Percentiles rank a stretch among this genome's conserved stretches.
Evolutionary conservation across 2,113 vertebrate genomes (phyloP).

Genomic region (Desmodus rotundus): DNA sequence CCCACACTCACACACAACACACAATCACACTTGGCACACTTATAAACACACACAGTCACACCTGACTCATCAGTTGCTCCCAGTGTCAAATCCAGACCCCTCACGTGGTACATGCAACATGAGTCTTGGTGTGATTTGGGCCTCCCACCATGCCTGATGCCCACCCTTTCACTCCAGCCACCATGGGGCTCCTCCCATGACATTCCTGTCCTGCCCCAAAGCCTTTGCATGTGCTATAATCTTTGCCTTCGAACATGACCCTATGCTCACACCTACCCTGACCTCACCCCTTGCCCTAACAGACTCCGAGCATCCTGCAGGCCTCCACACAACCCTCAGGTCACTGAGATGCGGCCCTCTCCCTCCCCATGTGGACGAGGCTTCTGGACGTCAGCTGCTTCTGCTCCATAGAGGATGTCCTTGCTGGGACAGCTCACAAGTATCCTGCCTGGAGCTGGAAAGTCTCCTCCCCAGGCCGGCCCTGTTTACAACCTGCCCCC

Average conservation of each 20-base stretch:
- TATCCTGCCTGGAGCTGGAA: not conserved
- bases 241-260: not conserved
- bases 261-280: not conserved
- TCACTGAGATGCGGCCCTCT: not conserved
- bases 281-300: not conserved
- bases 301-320: not conserved
- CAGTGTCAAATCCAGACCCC: not conserved
- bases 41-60: accelerated
- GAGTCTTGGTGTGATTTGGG: not conserved
- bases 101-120: not conserved
- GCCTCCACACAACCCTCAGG: not conserved
- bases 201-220: not conserved
- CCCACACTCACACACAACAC: no score
- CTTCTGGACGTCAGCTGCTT: not conserved
- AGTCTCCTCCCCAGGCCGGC: not conserved
- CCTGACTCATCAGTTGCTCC: not conserved
- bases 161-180: not conserved
- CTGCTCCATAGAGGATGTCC: no score
- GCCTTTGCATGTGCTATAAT: not conserved
- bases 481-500: not conserved
- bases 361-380: not conserved
- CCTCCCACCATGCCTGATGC: no score
- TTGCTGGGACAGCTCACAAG: not conserved
- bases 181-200: not conserved
- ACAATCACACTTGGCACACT: not conserved